phyloP scores from a whole-genome alignment of 2,888 invertebrate species.

The Hyposoter dolosus region DNA sequence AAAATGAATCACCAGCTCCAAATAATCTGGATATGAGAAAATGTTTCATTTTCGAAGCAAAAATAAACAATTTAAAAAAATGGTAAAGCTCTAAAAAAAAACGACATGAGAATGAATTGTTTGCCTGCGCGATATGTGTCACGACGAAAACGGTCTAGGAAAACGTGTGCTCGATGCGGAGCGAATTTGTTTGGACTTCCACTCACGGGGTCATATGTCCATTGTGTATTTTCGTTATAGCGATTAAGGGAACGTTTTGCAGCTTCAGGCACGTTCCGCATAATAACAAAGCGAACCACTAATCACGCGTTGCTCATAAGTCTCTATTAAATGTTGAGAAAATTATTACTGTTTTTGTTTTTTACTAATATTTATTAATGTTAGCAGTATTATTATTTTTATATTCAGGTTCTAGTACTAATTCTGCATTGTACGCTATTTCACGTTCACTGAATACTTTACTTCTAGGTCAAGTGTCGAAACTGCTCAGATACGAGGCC shows the following conservation, averaged over 20 bases:
- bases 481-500: slow-evolving; percentile 22
- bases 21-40: not conserved
- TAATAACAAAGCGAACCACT: slow-evolving; percentile 70
- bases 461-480: slow-evolving; percentile 36
- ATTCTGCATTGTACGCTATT: slow-evolving; percentile 3
- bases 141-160: slow-evolving; percentile 3
- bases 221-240: slow-evolving; percentile 69
- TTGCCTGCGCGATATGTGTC: not conserved
- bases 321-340: slow-evolving; percentile 47
- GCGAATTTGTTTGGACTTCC: not conserved
- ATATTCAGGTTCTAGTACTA: not conserved
- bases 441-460: slow-evolving; percentile 33
- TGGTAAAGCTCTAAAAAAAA: not conserved
- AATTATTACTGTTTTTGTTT: slow-evolving; percentile 1
- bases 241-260: slow-evolving; percentile 69
- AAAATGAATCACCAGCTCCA: not conserved
- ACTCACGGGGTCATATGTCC: slow-evolving; percentile 18
- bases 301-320: slow-evolving; percentile 55
- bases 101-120: not conserved
- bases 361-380: slow-evolving; percentile 60
- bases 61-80: not conserved
- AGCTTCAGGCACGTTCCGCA: slow-evolving; percentile 69
- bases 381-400: slow-evolving; percentile 54
- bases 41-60: not conserved
- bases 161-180: slow-evolving; percentile 18